Evolutionary conservation across 2,797 vertebrate genomes (phyloP), one percentile per base, ranked within the genome.

Genomic region (Acanthiza pusilla): DNA sequence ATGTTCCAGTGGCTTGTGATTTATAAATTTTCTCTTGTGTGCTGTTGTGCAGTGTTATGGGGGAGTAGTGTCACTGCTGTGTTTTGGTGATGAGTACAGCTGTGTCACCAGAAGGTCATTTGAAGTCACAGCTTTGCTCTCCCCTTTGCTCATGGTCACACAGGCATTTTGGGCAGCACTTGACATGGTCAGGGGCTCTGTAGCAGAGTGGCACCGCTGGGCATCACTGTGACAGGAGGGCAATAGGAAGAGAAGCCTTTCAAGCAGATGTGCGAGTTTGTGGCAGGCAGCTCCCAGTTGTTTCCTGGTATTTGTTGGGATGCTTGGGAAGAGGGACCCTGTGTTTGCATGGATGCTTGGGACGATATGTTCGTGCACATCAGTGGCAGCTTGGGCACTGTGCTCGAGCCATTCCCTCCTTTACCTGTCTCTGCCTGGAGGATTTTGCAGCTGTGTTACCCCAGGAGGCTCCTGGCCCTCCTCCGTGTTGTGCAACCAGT

Each of bases 201-300:
- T 0, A 2, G 58, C 66, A 65, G 73, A 48, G 36, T 40, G 53
- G n/a, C 2, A 7, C 42, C 0, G 0, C 51, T 70, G 79, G 55
- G 16, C 36, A 63, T 55, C 53, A 5, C 68, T 0, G 4, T 3
- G 5, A 32, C 1, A 3, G 83, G n/a, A 83, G n/a, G 40, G 29
- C 79, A 50, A 55, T 0, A 0, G n/a, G 36, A n/a, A 74, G 17
- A 67, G 68, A n/a, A 88, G 20, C 65, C 51, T 80, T 83, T 51
- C 30, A 22, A 58, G 42, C 38, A 14, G 10, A 1, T 0, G 2
- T 6, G 2, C 0, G 0, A 42, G 34, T 45, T 1, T 1, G 19
- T 0, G 2, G 29, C 76, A 36, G 55, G 47, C 47, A 43, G 83
- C 62, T 88, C 67, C 40, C 30, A 0, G 0, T 23, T 0, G 0